Evolutionary conservation across 1,140 invertebrate species (phyloP).

Genomic region (Sminthurinus signatus): DNA sequence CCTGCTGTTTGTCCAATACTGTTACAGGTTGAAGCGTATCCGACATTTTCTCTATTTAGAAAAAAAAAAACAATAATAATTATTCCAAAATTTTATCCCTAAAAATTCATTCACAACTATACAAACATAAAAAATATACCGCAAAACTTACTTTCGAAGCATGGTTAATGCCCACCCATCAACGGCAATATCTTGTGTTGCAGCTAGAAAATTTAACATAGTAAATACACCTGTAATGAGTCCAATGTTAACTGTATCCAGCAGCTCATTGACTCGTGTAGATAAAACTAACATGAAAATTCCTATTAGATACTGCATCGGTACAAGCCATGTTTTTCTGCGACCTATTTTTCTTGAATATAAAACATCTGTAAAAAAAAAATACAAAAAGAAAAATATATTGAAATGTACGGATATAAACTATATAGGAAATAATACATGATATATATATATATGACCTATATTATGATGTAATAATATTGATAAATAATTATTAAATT

Average conservation of each 20-base stretch:
- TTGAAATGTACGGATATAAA: no score
- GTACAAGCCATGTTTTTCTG: slow-evolving; percentile 95
- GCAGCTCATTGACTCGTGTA: slow-evolving; percentile 61
- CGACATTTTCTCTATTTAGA: slow-evolving; percentile 73
- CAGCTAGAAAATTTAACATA: slow-evolving; percentile 87
- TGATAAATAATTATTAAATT: no score
- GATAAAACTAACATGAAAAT: slow-evolving; percentile 79
- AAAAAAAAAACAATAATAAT: slow-evolving; percentile 24
- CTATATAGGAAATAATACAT: no score
- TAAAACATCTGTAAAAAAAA: no score
- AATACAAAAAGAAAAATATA: no score
- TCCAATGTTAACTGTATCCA: slow-evolving; percentile 53
- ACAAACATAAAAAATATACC: not conserved
- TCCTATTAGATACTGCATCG: slow-evolving; percentile 78
- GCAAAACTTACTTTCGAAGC: slow-evolving; percentile 67
- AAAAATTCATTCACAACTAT: not conserved
- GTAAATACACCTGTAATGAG: slow-evolving; percentile 64
- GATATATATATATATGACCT: no score
- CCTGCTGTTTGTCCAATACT: slow-evolving; percentile 97
- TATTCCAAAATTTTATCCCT: no score
- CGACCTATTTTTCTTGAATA: slow-evolving; percentile 77
- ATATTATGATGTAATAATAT: no score
- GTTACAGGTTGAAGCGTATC: slow-evolving; percentile 99
- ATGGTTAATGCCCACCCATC: slow-evolving; percentile 99
- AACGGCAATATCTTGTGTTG: slow-evolving; percentile 98